phyloP scores from a whole-genome alignment of 2,888 invertebrate species.

The Sericinus montela region DNA sequence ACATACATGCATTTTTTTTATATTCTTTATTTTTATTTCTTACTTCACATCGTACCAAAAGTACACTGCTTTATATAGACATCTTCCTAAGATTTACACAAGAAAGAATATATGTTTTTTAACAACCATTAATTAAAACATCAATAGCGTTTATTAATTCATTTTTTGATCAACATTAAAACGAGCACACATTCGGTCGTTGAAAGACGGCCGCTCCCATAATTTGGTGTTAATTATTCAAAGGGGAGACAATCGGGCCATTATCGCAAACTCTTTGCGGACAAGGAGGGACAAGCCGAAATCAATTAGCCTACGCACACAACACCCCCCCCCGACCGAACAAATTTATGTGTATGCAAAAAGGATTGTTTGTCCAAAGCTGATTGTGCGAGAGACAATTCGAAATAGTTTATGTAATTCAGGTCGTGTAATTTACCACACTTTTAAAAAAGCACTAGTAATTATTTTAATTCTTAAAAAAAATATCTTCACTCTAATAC shows the following conservation, averaged over 20 bases:
- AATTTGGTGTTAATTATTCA: constrained; percentile 67
- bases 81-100: too few relatives aligned
- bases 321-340: constrained; percentile 32
- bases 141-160: constrained; percentile 26
- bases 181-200: constrained; percentile 43
- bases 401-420: too few relatives aligned
- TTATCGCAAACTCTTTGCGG: constrained; percentile 38
- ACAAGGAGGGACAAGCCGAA: constrained; percentile 40
- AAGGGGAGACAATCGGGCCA: constrained; percentile 41
- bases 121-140: constrained; percentile 33
- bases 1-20: too few relatives aligned
- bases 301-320: constrained; percentile 64
- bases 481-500: too few relatives aligned
- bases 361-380: constrained; percentile 40
- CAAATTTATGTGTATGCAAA: constrained; percentile 50
- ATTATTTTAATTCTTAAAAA: too few relatives aligned
- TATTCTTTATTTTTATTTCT: too few relatives aligned
- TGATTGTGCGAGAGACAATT: constrained; percentile 28
- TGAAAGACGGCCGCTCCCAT: constrained; percentile 33
- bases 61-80: too few relatives aligned
- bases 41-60: too few relatives aligned
- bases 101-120: too few relatives aligned
- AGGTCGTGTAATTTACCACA: too few relatives aligned
- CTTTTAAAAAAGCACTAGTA: too few relatives aligned
- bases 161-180: constrained; percentile 57